Percentiles rank a stretch among this genome's conserved stretches.
Evolutionary conservation across 1,140 invertebrate species (phyloP).

Genomic region (Drosophila lacertosa): DNA sequence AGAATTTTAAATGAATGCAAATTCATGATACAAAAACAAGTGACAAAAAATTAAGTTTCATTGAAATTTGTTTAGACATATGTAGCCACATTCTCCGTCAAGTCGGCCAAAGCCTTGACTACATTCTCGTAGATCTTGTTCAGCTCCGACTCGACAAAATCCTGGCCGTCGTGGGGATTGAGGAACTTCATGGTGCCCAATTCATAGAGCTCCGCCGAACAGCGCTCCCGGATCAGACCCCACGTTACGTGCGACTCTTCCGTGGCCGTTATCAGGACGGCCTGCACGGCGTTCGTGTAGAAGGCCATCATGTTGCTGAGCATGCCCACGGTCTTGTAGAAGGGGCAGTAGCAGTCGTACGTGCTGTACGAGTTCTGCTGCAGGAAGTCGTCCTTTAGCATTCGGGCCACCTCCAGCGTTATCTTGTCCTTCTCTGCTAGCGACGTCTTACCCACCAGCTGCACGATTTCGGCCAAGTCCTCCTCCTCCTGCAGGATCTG

Average conservation of each 20-base stretch:
- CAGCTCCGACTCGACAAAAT: conserved; percentile 10
- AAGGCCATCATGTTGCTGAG: conserved; percentile 70
- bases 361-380: conserved; percentile 76
- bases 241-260: conserved; percentile 65
- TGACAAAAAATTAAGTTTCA: too few relatives aligned
- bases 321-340: conserved; percentile 79
- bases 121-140: conserved; percentile 15
- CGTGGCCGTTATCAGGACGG: conserved; percentile 43
- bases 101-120: conserved; percentile 7
- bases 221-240: conserved; percentile 57
- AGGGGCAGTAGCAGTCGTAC: conserved; percentile 74
- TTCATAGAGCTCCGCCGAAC: conserved; percentile 52
- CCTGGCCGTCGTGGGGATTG: conserved; percentile 39
- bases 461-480: conserved; percentile 94
- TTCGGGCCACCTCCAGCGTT: conserved; percentile 71
- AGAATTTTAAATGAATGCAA: too few relatives aligned
- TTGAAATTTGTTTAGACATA: conserved; percentile 10
- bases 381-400: conserved; percentile 78
- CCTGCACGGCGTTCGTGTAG: conserved; percentile 28
- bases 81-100: conserved; percentile 31
- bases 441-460: conserved; percentile 93
- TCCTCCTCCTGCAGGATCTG: conserved; percentile 93
- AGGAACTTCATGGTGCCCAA: conserved; percentile 73
- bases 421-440: conserved; percentile 84
- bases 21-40: too few relatives aligned